phyloP scores from a whole-genome alignment of 2,888 invertebrate genomes.

The Platerodrilus igneus region DNA sequence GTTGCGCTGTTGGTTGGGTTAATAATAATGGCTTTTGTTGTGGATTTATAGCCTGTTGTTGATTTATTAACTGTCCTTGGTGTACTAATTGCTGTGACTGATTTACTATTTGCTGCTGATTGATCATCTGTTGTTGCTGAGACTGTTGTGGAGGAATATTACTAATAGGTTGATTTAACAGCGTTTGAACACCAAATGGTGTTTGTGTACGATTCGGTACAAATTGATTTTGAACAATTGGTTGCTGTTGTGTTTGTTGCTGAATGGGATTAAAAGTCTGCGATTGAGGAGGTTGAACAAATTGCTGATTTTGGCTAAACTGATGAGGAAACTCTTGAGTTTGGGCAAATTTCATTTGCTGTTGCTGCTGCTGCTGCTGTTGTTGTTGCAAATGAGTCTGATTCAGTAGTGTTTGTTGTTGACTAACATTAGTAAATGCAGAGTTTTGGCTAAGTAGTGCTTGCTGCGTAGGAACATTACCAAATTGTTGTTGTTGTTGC shows the following conservation, averaged over 20 bases:
- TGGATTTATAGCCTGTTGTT: constrained; percentile 12
- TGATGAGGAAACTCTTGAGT: constrained; percentile 40
- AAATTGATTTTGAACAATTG: constrained; percentile 33
- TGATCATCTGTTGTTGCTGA: constrained; percentile 32
- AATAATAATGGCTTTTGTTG: constrained; percentile 13
- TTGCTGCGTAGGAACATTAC: constrained; percentile 11
- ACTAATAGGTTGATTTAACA: neutral
- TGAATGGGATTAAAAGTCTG: constrained; percentile 31
- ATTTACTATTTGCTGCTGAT: constrained; percentile 39
- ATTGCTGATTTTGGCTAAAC: constrained; percentile 34
- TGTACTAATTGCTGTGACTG: constrained; percentile 35
- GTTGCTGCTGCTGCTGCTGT: constrained; percentile 50
- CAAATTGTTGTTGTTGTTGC: constrained; percentile 22
- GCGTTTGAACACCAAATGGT: constrained; percentile 10
- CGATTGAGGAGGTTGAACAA: constrained; percentile 34
- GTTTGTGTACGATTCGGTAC: constrained; percentile 20
- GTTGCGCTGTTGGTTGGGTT: constrained; percentile 27
- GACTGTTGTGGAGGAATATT: constrained; percentile 35
- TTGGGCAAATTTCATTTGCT: constrained; percentile 48
- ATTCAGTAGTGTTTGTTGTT: constrained; percentile 37
- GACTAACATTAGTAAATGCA: constrained; percentile 1
- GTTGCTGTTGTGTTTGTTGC: constrained; percentile 34
- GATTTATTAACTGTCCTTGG: constrained; percentile 18
- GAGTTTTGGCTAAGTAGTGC: constrained; percentile 15
- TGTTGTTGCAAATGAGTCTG: constrained; percentile 37